Evolutionary conservation across 2,888 invertebrate genomes (phyloP).

Genomic region (Melinaea marsaeus): DNA sequence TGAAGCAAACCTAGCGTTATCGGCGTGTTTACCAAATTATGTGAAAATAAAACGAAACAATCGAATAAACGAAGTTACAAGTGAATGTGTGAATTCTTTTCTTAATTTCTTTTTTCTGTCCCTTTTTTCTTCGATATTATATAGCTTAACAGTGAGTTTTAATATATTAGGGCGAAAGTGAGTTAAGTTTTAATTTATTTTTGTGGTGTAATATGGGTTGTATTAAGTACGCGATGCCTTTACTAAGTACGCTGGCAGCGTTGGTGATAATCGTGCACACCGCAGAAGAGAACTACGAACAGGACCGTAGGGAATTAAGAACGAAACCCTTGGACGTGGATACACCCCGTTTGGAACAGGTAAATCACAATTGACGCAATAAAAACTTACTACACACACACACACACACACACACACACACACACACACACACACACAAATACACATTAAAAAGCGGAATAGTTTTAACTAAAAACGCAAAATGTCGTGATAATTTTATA

Average conservation of each 20-base stretch:
- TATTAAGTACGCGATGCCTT: constrained; percentile 60
- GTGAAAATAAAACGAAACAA: constrained; percentile 50
- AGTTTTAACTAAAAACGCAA: neutral
- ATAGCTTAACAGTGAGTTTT: constrained; percentile 18
- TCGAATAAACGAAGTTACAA: constrained; percentile 28
- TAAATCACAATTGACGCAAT: constrained; percentile 28
- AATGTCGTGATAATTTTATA: too few relatives aligned
- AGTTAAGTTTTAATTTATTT: constrained; percentile 19
- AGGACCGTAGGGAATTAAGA: constrained; percentile 51
- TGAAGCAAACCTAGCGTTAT: constrained; percentile 41
- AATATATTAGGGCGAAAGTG: constrained; percentile 16
- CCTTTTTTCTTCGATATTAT: constrained; percentile 36
- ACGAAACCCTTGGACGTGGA: constrained; percentile 53
- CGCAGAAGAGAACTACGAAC: constrained; percentile 60
- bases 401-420: neutral
- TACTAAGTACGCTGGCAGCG: constrained; percentile 70
- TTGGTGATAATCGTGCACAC: constrained; percentile 71
- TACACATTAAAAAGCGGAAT: neutral
- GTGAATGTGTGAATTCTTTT: constrained; percentile 37
- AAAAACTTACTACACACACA: neutral
- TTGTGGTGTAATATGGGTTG: constrained; percentile 67
- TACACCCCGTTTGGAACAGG: constrained; percentile 57
- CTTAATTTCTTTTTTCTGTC: constrained; percentile 45
- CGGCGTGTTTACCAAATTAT: constrained; percentile 53
- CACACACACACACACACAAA: neutral